Evolutionary conservation across 23 tunicate genomes (phyloP), one percentile per base, ranked within the genome.

Genomic region (Trididemnum nubilum): DNA sequence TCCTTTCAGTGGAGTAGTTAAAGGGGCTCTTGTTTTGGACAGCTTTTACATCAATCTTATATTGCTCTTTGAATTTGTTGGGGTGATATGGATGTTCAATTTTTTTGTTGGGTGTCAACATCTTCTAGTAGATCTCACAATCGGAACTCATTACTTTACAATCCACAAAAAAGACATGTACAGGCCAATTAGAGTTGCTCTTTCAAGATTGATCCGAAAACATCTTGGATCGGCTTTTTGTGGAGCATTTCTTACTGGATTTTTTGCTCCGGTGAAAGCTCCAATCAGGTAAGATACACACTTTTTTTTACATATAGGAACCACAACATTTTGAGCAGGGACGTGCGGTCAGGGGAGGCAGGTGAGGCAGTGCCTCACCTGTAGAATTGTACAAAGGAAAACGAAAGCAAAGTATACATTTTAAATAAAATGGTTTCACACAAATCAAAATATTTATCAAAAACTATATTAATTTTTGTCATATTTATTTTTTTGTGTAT

Each of bases 141-240:
- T 86, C 28, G 79, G 81, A 9, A 92, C 88, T 5, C 86, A 90
- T 91, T 92, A 92, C 72, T 92, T 82, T 59, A 73, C 88, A 4
- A 71, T 83, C 21, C 76, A 79, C 61, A 86, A 82, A 71, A 59
- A 57, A 59, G 82, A 86, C 31, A 57, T 92, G 77, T 82, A 92
- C 51, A 76, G 88, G 22, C 97, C 97, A 1, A 77, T 86, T 82
- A 39, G 88, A 60, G 85, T 92, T 0, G 97, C 89, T 0, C 36
- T 28, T 12, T 82, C 97, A 33, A 65, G 97, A n/a, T 39, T 92
- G 49, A 71, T 86, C 5, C 54, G 92, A 72, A 78, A 78, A 50
- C 97, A 92, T 36, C 76, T 92, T 24, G 97, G 97, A 37, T 76
- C 97, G 2, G 97, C 91, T 39, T 85, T 72, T 1, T 60, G 72